phyloP scores from a whole-genome alignment of 1,140 invertebrate genomes.

The Medauroidea extradentata region DNA sequence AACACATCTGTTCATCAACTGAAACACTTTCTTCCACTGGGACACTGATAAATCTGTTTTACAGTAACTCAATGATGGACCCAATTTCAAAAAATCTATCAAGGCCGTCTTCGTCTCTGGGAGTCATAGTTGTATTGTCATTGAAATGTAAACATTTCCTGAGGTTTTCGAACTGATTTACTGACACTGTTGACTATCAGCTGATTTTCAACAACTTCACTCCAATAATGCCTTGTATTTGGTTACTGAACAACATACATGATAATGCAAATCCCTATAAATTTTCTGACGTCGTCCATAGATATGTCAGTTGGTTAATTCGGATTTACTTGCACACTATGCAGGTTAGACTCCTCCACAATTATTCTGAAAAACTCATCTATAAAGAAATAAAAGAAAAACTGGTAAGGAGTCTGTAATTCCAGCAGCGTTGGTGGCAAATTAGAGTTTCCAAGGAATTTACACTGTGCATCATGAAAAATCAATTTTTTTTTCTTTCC shows the following conservation, averaged over 20 bases:
- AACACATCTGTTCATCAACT: conserved; percentile 38
- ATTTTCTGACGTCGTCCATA: neutral
- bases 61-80: conserved; percentile 22
- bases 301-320: neutral
- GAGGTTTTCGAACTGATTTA: conserved; percentile 38
- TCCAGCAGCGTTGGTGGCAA: too few species aligned
- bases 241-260: neutral
- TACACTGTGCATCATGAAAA: too few species aligned
- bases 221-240: neutral
- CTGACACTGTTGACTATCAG: conserved; percentile 26
- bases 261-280: neutral
- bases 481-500: too few species aligned
- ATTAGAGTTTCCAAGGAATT: too few species aligned
- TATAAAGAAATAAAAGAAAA: too few species aligned
- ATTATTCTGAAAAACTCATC: neutral
- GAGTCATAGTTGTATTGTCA: conserved; percentile 27
- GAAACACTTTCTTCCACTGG: conserved; percentile 31
- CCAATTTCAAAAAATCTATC: conserved; percentile 26
- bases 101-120: conserved; percentile 16
- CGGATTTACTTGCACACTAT: conserved; percentile 1
- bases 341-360: neutral
- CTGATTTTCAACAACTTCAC: neutral
- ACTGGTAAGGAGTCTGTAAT: neutral
- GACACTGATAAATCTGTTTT: conserved; percentile 12
- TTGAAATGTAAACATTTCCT: conserved; percentile 32